A percentile compares a stretch with the other conserved stretches of the same genome.
Conservation (phyloP, 64 coral and sea anemone genomes). For the Platygyra sinensis region DNA sequence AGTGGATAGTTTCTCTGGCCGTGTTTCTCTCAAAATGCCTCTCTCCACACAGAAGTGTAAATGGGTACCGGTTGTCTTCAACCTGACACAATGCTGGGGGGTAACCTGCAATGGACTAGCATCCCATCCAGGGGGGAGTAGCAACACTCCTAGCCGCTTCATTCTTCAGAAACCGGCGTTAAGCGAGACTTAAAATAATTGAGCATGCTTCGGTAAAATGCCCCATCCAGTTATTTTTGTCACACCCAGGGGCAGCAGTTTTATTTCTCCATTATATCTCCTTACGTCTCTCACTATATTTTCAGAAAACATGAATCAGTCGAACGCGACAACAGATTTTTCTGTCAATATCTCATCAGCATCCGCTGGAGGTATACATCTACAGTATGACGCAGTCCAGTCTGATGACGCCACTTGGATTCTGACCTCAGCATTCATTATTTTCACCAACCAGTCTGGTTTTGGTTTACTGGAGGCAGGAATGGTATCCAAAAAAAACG, state of each 20-base stretch:
- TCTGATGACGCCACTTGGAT: slow-evolving; percentile 64
- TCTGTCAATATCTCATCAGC: neutral
- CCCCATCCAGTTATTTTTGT: no score
- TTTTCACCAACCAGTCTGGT: slow-evolving; percentile 65
- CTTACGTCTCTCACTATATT: neutral
- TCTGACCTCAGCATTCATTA: slow-evolving; percentile 56
- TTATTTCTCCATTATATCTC: neutral
- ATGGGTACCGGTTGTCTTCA: no score
- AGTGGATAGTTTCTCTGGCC: no score
- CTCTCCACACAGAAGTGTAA: no score
- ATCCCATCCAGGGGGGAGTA: no score
- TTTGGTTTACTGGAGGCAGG: slow-evolving; percentile 56
- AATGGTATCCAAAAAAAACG: slow-evolving; percentile 63
- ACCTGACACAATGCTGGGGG: no score
- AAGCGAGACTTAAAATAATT: no score
- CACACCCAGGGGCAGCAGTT: neutral
- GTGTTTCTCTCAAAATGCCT: no score
- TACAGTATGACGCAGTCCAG: neutral
- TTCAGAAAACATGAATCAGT: neutral
- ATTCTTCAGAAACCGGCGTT: no score
- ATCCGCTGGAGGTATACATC: neutral
- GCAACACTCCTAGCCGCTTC: no score
- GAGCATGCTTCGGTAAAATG: no score
- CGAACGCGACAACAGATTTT: neutral
- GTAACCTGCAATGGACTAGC: no score